A percentile compares a stretch with the other conserved stretches of the same genome.
Evolutionary conservation across 2,797 vertebrate species (phyloP).

Genomic region (Cryptoblepharus egeriae): DNA sequence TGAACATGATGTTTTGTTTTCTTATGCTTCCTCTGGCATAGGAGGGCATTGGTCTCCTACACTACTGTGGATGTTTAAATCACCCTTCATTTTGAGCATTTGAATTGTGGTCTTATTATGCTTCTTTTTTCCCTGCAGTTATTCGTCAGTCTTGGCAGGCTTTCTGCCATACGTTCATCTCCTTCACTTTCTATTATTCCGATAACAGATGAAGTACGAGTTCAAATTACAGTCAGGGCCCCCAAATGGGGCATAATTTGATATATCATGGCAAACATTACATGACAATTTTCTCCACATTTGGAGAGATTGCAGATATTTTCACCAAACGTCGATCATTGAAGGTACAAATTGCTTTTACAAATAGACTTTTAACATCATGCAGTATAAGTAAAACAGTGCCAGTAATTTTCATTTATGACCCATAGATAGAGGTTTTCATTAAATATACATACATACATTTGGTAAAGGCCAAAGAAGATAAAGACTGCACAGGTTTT

Average conservation of each 20-base stretch:
- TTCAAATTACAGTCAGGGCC: slow-evolving; percentile 36
- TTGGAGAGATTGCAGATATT: slow-evolving; percentile 32
- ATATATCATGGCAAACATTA: slow-evolving; percentile 27
- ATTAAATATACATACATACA: slow-evolving; percentile 11
- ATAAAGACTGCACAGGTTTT: slow-evolving; percentile 6
- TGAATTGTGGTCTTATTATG: not conserved
- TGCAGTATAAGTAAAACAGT: slow-evolving; percentile 34
- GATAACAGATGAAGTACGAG: slow-evolving; percentile 30
- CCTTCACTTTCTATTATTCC: slow-evolving; percentile 28
- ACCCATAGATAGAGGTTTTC: not conserved
- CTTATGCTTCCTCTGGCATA: not conserved
- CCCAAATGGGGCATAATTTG: slow-evolving; percentile 36
- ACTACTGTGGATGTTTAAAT: not conserved
- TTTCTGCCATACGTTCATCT: slow-evolving; percentile 15
- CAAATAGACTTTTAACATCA: slow-evolving; percentile 25
- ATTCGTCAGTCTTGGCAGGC: not conserved
- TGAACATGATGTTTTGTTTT: not conserved
- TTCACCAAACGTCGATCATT: slow-evolving; percentile 15
- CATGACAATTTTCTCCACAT: slow-evolving; percentile 17
- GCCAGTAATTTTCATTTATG: slow-evolving; percentile 18
- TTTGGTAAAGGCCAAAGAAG: slow-evolving; percentile 10
- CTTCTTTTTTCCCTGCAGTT: not conserved
- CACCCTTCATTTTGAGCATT: not conserved
- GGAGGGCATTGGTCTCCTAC: not conserved
- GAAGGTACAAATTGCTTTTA: slow-evolving; percentile 45